Conservation (phyloP, 2,113 vertebrate genomes). For the Glaucidium brasilianum region DNA sequence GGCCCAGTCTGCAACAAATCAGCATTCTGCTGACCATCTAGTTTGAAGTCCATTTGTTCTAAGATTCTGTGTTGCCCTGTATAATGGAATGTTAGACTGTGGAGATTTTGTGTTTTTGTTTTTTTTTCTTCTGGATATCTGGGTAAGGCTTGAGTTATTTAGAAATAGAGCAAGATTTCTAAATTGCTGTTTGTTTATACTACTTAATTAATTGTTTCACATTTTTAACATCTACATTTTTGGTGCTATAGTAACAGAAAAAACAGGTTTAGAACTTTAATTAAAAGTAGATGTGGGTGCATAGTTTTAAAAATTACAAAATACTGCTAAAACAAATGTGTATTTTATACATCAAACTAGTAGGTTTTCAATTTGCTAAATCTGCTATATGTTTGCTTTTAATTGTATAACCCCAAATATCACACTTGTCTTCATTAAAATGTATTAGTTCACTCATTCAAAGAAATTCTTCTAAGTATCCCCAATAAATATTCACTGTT, state of each 20-base stretch:
- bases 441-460: neutral
- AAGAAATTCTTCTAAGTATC: constrained; percentile 22
- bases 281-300: neutral
- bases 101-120: accelerated
- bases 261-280: neutral
- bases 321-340: neutral
- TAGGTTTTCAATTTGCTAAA: constrained; percentile 17
- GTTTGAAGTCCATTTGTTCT: neutral
- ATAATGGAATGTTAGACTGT: neutral
- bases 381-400: constrained; percentile 19
- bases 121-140: neutral
- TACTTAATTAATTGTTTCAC: neutral
- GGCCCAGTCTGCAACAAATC: neutral
- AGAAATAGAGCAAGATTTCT: too few species aligned
- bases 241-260: neutral
- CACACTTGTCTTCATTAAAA: constrained; percentile 44
- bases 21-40: neutral
- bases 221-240: neutral
- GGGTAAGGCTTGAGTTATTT: neutral
- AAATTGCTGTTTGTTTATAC: neutral
- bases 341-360: neutral
- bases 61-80: neutral
- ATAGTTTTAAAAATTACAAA: neutral
- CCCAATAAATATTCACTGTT: constrained; percentile 14
- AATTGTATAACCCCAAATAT: constrained; percentile 24